Base-by-base conservation (phyloP, 2,797 vertebrate species). In the Hydrocynus forskahlii region DNA sequence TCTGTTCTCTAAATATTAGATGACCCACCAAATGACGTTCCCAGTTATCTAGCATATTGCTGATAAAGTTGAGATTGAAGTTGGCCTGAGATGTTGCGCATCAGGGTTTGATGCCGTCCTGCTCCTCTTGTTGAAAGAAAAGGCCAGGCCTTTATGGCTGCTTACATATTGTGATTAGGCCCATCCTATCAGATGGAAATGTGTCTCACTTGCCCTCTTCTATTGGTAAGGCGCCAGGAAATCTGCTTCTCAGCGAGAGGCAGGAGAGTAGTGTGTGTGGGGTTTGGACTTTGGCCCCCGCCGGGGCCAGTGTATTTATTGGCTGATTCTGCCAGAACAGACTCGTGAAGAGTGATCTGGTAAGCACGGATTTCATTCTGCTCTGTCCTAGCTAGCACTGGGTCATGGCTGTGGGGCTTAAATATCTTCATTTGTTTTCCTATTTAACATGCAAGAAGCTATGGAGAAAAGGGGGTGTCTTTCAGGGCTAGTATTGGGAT, bases 251-350 rank as follows among this genome's bases (percentile, higher is more conserved):
- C 78, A 25, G 60, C 17, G 70, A 73, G 76, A 78, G 66, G 77
- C 81, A 86, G 76, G 83, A 78, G 79, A 74, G 82, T 70, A 69
- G 79, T 50, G 78, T 50, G 78, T 78, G 84, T 86, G 77, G 48
- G 73, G 71, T 81, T 79, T 85, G 86, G 86, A 88, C 88, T 86
- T 88, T 87, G 80, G 81, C 86, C 86, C 82, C 75, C 60, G 17
- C 75, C 59, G 60, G 55, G 80, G 80, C 81, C 73, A 73, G 66
- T 67, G 45, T 86, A 88, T 88, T 86, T 86, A 88, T 82, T 85
- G 85, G 82, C 84, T 77, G 80, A 63, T 79, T 77, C 75, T 57
- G 76, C 83, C 59, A 19, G 48, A 71, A 68, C 80, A 82, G 76
- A 84, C 72, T 79, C 9, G 13, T 84, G 75, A 73, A 85, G 81